Conservation (phyloP, 1,140 invertebrate genomes). For the Charaxes varanes region DNA sequence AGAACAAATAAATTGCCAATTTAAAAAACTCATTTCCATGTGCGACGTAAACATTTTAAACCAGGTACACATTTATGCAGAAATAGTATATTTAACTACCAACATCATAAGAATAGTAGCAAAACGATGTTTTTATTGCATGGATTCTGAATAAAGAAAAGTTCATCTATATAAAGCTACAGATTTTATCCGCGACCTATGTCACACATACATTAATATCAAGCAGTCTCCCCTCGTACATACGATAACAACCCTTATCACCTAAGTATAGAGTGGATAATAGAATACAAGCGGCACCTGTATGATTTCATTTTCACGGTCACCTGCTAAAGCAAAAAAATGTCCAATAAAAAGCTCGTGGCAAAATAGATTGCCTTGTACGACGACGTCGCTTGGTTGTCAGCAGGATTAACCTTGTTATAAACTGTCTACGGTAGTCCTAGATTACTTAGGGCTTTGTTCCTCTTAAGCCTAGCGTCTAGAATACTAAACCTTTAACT, state of each 20-base stretch:
- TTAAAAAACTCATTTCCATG: too few relatives aligned
- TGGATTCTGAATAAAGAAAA: too few relatives aligned
- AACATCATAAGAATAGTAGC: too few relatives aligned
- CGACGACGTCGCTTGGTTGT: slow-evolving; percentile 12
- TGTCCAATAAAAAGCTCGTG: slow-evolving; percentile 15
- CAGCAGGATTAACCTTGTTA: slow-evolving; percentile 17
- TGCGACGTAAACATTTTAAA: too few relatives aligned
- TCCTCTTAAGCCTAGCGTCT: slow-evolving; percentile 2
- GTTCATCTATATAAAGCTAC: too few relatives aligned
- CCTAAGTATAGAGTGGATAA: not conserved
- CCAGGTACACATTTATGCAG: too few relatives aligned
- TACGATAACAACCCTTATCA: not conserved
- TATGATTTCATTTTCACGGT: slow-evolving; percentile 16
- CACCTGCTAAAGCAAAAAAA: slow-evolving; percentile 18
- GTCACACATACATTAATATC: not conserved
- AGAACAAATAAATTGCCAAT: too few relatives aligned
- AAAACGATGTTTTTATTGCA: too few relatives aligned
- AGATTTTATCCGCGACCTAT: slow-evolving; percentile 2
- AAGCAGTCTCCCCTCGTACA: not conserved
- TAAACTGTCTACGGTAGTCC: slow-evolving; percentile 3
- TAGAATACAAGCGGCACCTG: slow-evolving; percentile 5
- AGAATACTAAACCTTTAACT: not conserved
- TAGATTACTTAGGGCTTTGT: slow-evolving; percentile 1
- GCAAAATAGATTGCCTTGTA: slow-evolving; percentile 18
- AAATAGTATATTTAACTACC: too few relatives aligned